Percentiles rank a stretch among this genome's conserved stretches.
Conservation (phyloP, 2,113 vertebrate species). For the Pyrgilauda ruficollis region DNA sequence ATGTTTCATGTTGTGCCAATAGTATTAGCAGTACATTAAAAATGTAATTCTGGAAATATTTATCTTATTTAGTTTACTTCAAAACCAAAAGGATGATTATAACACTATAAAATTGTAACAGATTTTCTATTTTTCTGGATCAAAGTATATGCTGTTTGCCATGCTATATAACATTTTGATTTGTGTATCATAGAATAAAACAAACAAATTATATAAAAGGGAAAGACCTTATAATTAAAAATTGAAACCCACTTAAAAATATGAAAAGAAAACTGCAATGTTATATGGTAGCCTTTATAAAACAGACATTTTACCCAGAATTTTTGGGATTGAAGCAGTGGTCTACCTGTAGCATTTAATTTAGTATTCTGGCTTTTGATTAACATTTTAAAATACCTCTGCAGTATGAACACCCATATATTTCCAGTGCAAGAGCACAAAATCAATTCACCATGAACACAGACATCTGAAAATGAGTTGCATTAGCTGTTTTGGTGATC, state of each 20-base stretch:
- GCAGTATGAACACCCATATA: not conserved
- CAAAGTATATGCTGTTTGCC: not conserved
- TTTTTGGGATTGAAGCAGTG: not conserved
- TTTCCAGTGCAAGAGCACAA: not conserved
- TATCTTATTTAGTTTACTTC: slow-evolving; percentile 5
- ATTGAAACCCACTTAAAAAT: not conserved
- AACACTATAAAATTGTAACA: not conserved
- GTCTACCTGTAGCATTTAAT: not conserved
- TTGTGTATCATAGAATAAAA: not conserved
- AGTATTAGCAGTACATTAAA: slow-evolving; percentile 11
- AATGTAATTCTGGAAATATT: slow-evolving; percentile 45
- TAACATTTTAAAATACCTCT: not conserved
- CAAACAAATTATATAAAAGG: not conserved
- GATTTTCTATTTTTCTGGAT: not conserved
- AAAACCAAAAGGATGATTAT: slow-evolving; percentile 4
- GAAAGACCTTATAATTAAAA: not conserved
- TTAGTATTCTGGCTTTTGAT: not conserved
- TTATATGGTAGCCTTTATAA: not conserved
- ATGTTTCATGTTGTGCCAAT: slow-evolving; percentile 48
- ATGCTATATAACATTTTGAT: not conserved
- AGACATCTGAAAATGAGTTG: not conserved
- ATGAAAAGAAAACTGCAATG: not conserved
- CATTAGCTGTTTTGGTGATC: not conserved
- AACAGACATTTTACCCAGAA: not conserved
- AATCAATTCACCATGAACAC: not conserved